Conservation (phyloP, 2,888 invertebrate genomes). For the Diarsia dahlii region DNA sequence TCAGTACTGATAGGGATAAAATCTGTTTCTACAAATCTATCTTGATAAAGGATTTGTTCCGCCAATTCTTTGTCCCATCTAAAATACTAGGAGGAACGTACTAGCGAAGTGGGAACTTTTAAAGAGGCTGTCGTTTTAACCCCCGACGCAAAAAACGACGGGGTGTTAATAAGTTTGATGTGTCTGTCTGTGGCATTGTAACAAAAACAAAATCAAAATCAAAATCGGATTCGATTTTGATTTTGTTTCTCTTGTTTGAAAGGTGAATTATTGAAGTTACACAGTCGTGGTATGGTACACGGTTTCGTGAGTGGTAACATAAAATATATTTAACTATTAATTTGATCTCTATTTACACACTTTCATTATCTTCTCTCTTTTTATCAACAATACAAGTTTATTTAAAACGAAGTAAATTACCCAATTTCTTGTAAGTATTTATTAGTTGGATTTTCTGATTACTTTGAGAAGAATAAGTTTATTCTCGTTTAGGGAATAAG, state of each 20-base stretch:
- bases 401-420: constrained; percentile 1
- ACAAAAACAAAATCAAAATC: no score
- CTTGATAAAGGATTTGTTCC: neutral
- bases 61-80: neutral
- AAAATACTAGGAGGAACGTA: neutral
- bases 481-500: constrained; percentile 3
- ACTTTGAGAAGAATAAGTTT: constrained; percentile 19
- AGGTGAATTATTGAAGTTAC: no score
- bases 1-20: neutral
- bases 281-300: no score
- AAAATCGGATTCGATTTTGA: no score
- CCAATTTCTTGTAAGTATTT: constrained; percentile 15
- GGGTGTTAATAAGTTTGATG: no score
- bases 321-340: neutral
- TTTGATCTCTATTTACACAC: neutral
- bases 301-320: neutral
- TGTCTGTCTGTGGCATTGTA: no score
- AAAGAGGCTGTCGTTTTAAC: no score
- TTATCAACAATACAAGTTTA: neutral
- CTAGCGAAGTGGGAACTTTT: neutral
- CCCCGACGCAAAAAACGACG: no score
- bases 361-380: neutral
- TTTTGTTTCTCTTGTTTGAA: no score
- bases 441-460: constrained; percentile 21
- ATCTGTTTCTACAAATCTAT: neutral